Evolutionary conservation across 1,140 invertebrate genomes (phyloP).

Genomic region (Leptopilina boulardi): DNA sequence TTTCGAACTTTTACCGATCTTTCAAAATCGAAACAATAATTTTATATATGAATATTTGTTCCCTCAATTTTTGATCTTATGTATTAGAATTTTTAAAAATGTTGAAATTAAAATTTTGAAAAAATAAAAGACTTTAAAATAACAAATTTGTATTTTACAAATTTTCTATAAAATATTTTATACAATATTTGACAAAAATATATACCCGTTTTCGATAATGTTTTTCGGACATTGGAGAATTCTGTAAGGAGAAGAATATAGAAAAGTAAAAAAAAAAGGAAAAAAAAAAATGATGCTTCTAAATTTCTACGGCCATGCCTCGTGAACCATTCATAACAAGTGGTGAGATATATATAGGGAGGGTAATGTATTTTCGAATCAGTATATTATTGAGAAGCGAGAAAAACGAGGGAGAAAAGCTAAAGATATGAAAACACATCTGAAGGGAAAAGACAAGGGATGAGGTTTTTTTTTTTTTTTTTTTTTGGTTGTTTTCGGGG

Average conservation of each 20-base stretch:
- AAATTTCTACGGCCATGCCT: slow-evolving; percentile 71
- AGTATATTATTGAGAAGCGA: neutral
- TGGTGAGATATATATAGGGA: slow-evolving; percentile 23
- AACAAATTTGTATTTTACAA: too few species aligned
- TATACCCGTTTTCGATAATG: slow-evolving; percentile 58
- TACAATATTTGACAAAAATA: too few species aligned
- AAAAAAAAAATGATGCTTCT: slow-evolving; percentile 31
- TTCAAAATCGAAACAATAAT: too few species aligned
- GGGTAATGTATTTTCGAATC: slow-evolving; percentile 23
- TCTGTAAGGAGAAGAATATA: neutral
- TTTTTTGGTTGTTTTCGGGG: slow-evolving; percentile 40
- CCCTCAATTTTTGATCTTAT: too few species aligned
- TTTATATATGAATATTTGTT: too few species aligned
- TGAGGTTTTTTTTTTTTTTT: too few species aligned
- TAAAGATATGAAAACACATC: slow-evolving; percentile 17
- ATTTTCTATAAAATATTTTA: too few species aligned
- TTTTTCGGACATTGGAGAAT: slow-evolving; percentile 71
- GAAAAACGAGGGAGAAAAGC: slow-evolving; percentile 13
- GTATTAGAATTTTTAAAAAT: too few species aligned
- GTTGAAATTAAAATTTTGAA: too few species aligned
- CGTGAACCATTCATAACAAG: slow-evolving; percentile 70
- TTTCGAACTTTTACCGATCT: too few species aligned
- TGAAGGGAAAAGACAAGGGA: neutral
- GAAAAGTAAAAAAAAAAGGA: neutral
- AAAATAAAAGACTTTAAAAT: too few species aligned